phyloP scores from a whole-genome alignment of 2,888 invertebrate genomes.

The Cloeon dipterum region DNA sequence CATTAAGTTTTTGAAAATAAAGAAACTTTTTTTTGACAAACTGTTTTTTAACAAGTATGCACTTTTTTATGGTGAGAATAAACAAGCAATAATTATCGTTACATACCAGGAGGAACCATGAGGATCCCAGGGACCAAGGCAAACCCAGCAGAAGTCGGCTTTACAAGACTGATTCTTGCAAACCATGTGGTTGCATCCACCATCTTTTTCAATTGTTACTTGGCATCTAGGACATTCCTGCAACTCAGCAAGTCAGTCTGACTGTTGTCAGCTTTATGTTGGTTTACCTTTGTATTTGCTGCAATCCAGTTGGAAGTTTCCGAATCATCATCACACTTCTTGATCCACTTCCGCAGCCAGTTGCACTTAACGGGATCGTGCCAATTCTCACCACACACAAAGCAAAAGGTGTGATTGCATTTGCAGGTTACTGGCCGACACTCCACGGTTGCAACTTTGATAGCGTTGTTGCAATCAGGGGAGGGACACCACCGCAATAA shows the following conservation, averaged over 20 bases:
- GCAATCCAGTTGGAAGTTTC: conserved; percentile 99
- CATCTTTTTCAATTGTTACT: conserved; percentile 90
- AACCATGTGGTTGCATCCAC: conserved; percentile 98
- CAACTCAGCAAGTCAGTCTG: conserved; percentile 8
- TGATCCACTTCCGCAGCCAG: conserved; percentile 85
- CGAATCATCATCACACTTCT: conserved; percentile 97
- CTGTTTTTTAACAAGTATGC: not conserved
- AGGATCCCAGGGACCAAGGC: conserved; percentile 95
- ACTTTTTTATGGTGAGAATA: no score
- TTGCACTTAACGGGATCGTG: conserved; percentile 95
- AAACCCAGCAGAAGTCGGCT: conserved; percentile 98
- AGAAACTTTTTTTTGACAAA: not conserved
- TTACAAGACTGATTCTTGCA: conserved; percentile 97
- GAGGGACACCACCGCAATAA: conserved; percentile 95
- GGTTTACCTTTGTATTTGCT: conserved; percentile 83
- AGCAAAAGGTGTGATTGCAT: conserved; percentile 86
- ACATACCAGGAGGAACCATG: conserved; percentile 81
- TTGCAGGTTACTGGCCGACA: conserved; percentile 78
- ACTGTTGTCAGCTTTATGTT: no score
- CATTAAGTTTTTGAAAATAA: conserved; percentile 8
- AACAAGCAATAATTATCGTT: no score
- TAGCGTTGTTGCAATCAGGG: conserved; percentile 89
- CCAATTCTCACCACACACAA: conserved; percentile 91
- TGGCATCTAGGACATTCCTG: conserved; percentile 92
- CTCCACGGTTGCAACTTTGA: conserved; percentile 79